Conservation (phyloP, 2,888 invertebrate genomes). For the Acanthosepion lycidas region DNA sequence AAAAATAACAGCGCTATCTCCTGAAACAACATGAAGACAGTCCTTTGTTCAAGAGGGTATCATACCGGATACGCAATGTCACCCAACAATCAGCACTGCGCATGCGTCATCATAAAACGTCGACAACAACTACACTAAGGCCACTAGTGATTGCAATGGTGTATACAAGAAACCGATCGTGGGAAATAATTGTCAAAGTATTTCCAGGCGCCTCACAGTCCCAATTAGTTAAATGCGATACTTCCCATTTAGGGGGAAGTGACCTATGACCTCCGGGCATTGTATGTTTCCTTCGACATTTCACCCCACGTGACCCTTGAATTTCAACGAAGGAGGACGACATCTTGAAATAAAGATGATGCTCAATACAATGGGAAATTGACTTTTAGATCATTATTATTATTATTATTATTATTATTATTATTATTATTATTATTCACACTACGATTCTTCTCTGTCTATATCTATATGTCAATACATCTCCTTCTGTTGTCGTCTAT, state of each 20-base stretch:
- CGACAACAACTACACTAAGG: background rate
- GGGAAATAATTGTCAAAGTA: background rate
- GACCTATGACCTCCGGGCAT: conserved; percentile 10
- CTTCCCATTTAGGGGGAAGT: conserved; percentile 25
- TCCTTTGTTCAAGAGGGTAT: background rate
- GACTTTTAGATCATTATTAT: background rate
- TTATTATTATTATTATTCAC: background rate
- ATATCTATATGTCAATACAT: background rate
- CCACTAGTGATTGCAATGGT: too few species aligned
- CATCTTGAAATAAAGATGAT: background rate
- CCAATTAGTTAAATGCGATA: conserved; percentile 9
- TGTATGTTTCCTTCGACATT: conserved; percentile 17
- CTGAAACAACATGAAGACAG: background rate
- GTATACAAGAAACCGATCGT: background rate
- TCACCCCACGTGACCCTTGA: background rate
- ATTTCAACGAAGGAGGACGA: background rate
- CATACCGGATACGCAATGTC: conserved; percentile 33
- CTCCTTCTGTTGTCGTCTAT: background rate
- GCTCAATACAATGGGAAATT: background rate
- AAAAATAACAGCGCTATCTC: background rate
- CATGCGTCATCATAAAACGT: background rate
- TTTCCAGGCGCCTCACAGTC: conserved; percentile 33
- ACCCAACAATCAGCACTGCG: background rate
- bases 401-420: background rate
- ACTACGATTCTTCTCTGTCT: too few species aligned